Conservation (phyloP, 2,888 invertebrate genomes). For the Frankliniella intonsa region DNA sequence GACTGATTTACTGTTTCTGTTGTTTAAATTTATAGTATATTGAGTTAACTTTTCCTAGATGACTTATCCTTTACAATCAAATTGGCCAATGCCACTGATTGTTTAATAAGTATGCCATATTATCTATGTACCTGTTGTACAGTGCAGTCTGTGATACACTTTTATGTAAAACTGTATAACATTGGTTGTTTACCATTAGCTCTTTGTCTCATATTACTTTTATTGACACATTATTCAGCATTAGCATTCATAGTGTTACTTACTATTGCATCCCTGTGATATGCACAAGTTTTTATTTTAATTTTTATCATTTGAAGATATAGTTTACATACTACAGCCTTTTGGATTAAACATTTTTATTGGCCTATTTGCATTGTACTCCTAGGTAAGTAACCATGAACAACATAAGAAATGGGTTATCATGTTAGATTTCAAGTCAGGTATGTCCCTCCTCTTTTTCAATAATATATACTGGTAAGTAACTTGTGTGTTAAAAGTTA, state of each 20-base stretch:
- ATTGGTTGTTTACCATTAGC: background rate
- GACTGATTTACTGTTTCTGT: background rate
- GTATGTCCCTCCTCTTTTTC: background rate
- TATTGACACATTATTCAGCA: background rate
- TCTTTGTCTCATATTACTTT: background rate
- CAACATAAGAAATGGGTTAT: background rate
- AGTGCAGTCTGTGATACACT: background rate
- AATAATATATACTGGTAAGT: background rate
- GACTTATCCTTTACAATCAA: background rate
- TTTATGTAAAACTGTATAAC: background rate
- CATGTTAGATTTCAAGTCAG: background rate
- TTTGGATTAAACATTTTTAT: background rate
- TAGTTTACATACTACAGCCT: background rate
- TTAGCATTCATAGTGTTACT: background rate
- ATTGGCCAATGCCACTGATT: background rate
- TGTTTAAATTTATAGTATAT: background rate
- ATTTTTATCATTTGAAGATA: background rate
- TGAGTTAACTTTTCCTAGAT: background rate
- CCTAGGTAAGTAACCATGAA: background rate
- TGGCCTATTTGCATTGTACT: background rate
- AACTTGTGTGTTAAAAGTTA: background rate
- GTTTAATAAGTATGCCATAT: background rate
- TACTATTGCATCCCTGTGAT: background rate
- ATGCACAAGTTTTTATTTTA: background rate
- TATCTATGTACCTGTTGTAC: background rate